Conservation (phyloP, 2,888 invertebrate genomes). For the Tanypteryx hageni region DNA sequence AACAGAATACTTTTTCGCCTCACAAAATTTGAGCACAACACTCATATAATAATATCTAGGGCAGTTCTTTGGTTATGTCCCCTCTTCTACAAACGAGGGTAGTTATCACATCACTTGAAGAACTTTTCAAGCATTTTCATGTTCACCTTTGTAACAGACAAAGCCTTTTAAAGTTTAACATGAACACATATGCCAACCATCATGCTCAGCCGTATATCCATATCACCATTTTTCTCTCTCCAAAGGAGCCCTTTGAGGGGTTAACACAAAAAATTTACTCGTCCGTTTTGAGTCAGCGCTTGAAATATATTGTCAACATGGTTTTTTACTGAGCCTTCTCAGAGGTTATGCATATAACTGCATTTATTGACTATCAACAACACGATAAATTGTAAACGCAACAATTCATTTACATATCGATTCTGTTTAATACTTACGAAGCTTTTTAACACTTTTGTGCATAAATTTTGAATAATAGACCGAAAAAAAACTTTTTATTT, state of each 20-base stretch:
- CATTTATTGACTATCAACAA: conserved; percentile 61
- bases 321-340: conserved; percentile 39
- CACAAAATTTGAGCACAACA: conserved; percentile 63
- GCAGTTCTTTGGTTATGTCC: conserved; percentile 57
- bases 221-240: conserved; percentile 38
- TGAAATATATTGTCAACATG: conserved; percentile 60
- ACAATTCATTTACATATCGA: conserved; percentile 38
- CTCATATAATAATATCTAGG: conserved; percentile 61
- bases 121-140: conserved; percentile 57
- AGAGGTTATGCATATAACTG: conserved; percentile 45
- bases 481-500: not conserved
- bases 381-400: conserved; percentile 30
- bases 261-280: conserved; percentile 52
- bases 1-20: conserved; percentile 59
- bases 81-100: conserved; percentile 54
- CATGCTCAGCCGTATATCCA: conserved; percentile 51
- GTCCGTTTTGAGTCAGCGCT: conserved; percentile 56
- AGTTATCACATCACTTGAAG: conserved; percentile 63
- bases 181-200: conserved; percentile 63
- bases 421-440: conserved; percentile 29
- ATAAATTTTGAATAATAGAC: not conserved
- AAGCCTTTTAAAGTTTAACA: conserved; percentile 62
- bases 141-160: conserved; percentile 57
- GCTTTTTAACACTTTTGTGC: not conserved
- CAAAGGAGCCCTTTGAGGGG: conserved; percentile 32